Evolutionary conservation across 2,113 vertebrate genomes (phyloP).

Genomic region (Perca flavescens): DNA sequence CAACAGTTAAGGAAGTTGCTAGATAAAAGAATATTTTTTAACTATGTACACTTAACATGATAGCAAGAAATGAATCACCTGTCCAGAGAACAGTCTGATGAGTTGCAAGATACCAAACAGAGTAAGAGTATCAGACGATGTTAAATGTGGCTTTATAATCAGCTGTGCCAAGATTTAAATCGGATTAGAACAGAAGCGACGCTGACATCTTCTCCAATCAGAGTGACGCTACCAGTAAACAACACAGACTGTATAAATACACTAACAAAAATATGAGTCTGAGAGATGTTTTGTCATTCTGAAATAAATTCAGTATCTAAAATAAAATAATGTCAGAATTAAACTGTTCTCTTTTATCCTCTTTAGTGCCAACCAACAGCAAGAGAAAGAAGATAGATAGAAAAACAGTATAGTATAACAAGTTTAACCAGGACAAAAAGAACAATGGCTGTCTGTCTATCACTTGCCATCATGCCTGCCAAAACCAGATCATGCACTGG

Average conservation of each 20-base stretch:
- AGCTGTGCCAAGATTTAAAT: neutral
- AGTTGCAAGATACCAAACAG: neutral
- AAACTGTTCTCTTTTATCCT: neutral
- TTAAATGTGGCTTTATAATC: neutral
- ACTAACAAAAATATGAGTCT: neutral
- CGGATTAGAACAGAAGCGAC: constrained; percentile 6
- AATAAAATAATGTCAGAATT: neutral
- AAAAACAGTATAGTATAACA: neutral
- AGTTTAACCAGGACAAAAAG: neutral
- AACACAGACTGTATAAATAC: neutral
- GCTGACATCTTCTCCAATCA: neutral
- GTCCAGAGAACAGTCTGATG: neutral
- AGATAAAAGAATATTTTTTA: neutral
- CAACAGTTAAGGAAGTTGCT: neutral
- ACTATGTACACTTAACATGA: neutral
- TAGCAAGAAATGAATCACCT: neutral
- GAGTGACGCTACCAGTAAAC: neutral
- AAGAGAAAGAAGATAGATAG: neutral
- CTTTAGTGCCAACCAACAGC: neutral
- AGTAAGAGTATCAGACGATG: neutral
- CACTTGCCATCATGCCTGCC: neutral
- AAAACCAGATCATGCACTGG: constrained; percentile 1
- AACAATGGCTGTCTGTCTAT: neutral
- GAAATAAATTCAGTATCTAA: neutral
- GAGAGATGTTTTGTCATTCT: neutral